Conservation (phyloP, 2,797 vertebrate species). For the Alfaro cultratus region DNA sequence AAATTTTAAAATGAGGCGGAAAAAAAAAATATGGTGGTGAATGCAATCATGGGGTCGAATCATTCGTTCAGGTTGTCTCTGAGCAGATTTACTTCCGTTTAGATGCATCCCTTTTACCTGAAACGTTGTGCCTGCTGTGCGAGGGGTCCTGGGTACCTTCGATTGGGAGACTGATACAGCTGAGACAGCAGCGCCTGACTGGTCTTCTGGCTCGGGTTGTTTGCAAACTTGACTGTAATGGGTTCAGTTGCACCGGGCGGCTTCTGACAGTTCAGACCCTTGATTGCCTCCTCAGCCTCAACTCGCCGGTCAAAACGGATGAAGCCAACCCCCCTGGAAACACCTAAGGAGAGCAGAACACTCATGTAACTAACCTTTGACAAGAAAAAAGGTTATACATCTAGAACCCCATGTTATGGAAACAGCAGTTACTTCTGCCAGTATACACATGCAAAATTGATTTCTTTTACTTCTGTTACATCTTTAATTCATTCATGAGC, state of each 20-base stretch:
- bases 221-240: constrained; percentile 98
- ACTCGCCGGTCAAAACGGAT: constrained; percentile 97
- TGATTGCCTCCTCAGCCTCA: constrained; percentile 98
- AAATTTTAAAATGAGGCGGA: background rate
- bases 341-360: constrained; percentile 73
- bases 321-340: constrained; percentile 96
- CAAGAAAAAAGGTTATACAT: background rate
- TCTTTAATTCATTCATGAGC: background rate
- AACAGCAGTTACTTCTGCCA: background rate
- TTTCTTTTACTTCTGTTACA: background rate
- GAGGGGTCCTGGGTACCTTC: constrained; percentile 95
- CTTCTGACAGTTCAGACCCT: constrained; percentile 97
- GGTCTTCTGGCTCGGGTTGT: constrained; percentile 99
- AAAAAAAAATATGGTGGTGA: constrained; percentile 36
- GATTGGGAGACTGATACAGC: constrained; percentile 97
- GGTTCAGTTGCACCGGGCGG: constrained; percentile 94
- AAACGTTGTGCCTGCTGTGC: constrained; percentile 98
- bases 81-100: constrained; percentile 25
- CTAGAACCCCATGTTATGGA: background rate
- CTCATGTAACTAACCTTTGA: background rate
- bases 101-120: constrained; percentile 84
- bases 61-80: constrained; percentile 39
- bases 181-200: constrained; percentile 98
- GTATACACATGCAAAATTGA: background rate
- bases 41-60: constrained; percentile 48